phyloP scores from a whole-genome alignment of 2,888 invertebrate species.

The Tipula vernalis region DNA sequence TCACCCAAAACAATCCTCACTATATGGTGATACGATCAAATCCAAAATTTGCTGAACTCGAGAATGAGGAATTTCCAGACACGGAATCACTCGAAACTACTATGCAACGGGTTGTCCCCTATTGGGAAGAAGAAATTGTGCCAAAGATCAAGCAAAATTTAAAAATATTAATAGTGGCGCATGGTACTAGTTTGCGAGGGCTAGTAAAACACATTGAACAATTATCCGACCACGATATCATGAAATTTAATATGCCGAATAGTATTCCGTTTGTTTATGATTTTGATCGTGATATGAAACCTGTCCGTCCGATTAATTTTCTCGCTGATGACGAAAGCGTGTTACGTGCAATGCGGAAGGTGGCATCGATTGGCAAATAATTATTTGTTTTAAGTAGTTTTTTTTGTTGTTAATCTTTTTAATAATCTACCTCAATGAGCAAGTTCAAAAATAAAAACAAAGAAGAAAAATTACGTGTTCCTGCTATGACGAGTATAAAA shows the following conservation, averaged over 20 bases:
- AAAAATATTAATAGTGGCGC: constrained; percentile 71
- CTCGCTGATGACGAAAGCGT: constrained; percentile 72
- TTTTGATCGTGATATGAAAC: constrained; percentile 61
- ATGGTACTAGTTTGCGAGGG: constrained; percentile 77
- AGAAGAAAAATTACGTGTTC: neutral
- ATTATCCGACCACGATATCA: constrained; percentile 61
- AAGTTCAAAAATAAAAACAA: neutral
- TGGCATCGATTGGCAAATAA: constrained; percentile 61
- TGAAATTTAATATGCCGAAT: constrained; percentile 66
- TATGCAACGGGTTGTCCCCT: constrained; percentile 72
- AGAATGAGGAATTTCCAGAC: constrained; percentile 67
- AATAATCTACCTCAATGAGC: neutral
- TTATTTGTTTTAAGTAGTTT: neutral
- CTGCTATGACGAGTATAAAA: neutral
- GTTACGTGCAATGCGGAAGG: constrained; percentile 67
- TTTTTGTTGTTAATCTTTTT: neutral
- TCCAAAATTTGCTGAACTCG: constrained; percentile 58
- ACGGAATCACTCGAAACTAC: constrained; percentile 76
- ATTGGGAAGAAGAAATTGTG: constrained; percentile 73
- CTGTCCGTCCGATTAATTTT: constrained; percentile 64
- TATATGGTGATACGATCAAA: constrained; percentile 68
- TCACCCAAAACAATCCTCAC: constrained; percentile 66
- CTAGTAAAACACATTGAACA: constrained; percentile 79
- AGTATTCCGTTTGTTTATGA: constrained; percentile 75
- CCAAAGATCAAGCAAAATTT: constrained; percentile 69